phyloP scores from a whole-genome alignment of 2,113 vertebrate genomes.

The Prietella phreatophila region DNA sequence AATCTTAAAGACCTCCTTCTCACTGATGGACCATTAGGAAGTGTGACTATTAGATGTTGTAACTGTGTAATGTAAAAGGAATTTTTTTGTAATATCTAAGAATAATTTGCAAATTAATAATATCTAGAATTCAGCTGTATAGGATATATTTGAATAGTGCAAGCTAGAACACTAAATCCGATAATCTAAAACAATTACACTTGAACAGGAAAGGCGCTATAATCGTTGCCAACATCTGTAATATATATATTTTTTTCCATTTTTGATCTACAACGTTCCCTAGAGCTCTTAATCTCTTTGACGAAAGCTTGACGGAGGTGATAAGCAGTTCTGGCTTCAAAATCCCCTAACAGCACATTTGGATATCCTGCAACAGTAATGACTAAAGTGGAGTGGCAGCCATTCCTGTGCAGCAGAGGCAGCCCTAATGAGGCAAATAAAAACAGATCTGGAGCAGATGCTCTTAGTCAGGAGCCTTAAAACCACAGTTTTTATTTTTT shows the following conservation, averaged over 20 bases:
- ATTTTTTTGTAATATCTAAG: constrained; percentile 41
- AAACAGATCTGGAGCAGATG: constrained; percentile 70
- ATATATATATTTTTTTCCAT: background rate
- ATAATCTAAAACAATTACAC: constrained; percentile 3
- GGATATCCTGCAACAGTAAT: constrained; percentile 49
- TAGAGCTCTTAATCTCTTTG: constrained; percentile 62
- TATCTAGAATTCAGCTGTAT: background rate
- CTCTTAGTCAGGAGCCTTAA: constrained; percentile 48
- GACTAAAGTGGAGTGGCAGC: constrained; percentile 48
- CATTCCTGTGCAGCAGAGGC: constrained; percentile 52
- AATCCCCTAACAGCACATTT: constrained; percentile 49
- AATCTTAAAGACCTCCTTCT: constrained; percentile 53
- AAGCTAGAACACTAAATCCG: background rate
- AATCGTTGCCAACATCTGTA: constrained; percentile 38
- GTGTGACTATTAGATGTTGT: background rate
- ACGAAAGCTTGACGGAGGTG: constrained; percentile 67
- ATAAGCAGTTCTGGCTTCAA: constrained; percentile 64
- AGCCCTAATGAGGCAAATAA: constrained; percentile 64
- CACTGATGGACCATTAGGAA: constrained; percentile 29
- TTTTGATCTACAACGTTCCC: constrained; percentile 57
- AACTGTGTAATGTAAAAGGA: constrained; percentile 1
- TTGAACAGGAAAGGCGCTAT: background rate
- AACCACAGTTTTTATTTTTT: constrained; percentile 50
- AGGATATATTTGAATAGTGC: background rate
- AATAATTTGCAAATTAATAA: background rate